These are phyloP conservation scores for Damaliscus lunatus DNA, from an alignment of 2,113 vertebrate species.

Conservation along the genomic window DNA sequence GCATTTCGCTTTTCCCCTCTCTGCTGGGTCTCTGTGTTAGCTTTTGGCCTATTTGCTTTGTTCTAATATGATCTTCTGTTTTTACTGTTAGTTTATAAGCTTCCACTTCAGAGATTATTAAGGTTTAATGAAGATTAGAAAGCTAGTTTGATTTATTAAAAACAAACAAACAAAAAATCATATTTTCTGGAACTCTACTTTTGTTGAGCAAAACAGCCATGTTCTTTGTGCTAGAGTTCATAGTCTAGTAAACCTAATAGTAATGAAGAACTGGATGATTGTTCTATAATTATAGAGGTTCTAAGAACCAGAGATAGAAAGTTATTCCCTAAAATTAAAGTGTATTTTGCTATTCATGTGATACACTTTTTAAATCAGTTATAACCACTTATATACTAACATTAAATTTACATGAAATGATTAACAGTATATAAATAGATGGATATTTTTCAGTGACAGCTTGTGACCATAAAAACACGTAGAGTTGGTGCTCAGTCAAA, in stretches of 20 bases:
- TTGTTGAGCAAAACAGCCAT: not conserved
- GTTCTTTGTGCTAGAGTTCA: not conserved
- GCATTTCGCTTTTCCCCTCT: not conserved
- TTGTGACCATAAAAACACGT: not conserved
- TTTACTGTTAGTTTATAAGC: not conserved
- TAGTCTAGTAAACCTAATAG: not conserved
- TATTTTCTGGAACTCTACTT: not conserved
- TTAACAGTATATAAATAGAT: not conserved
- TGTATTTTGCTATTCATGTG: not conserved
- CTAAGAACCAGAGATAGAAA: not conserved
- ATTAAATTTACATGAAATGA: not conserved
- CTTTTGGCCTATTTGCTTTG: not conserved
- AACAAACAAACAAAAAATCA: not conserved
- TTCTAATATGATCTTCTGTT: not conserved
- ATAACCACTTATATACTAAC: not conserved
- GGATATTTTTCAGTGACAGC: not conserved
- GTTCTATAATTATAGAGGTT: not conserved
- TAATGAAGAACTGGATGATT: not conserved
- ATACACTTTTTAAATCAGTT: not conserved
- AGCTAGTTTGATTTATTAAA: not conserved
- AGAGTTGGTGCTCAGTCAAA: not conserved
- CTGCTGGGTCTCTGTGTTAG: not conserved
- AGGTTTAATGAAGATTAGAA: not conserved
- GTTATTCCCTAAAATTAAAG: slow-evolving; percentile 5
- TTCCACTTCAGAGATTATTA: not conserved